These are phyloP conservation scores for Acanthurus tractus DNA, from an alignment of 2,797 vertebrate genomes.

Conservation along the genomic window DNA sequence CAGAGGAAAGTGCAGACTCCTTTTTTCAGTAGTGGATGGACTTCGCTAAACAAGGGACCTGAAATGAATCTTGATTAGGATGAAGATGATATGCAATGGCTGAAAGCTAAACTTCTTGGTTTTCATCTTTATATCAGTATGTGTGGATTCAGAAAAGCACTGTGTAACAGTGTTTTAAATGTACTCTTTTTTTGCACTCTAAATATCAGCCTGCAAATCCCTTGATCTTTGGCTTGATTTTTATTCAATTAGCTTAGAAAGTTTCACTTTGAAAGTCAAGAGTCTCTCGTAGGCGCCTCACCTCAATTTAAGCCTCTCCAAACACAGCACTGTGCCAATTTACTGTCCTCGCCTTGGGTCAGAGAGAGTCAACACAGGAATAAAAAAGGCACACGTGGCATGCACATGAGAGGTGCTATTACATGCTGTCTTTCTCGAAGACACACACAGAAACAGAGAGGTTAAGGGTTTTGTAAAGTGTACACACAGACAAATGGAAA, in stretches of 20 bases:
- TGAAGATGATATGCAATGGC: neutral
- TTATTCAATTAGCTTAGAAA: constrained; percentile 38
- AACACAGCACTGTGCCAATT: constrained; percentile 38
- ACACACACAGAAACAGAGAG: neutral
- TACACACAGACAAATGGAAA: neutral
- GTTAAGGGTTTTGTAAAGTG: neutral
- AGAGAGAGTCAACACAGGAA: constrained; percentile 27
- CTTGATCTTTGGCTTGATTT: constrained; percentile 29
- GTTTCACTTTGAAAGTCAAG: constrained; percentile 40
- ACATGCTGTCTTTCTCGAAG: neutral
- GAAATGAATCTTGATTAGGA: constrained; percentile 8
- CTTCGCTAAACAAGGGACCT: constrained; percentile 6
- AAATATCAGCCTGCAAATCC: constrained; percentile 28
- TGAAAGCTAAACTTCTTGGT: neutral
- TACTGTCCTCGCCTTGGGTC: constrained; percentile 54
- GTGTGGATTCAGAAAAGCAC: neutral
- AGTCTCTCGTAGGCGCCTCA: constrained; percentile 37
- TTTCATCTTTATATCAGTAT: constrained; percentile 7
- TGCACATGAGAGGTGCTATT: constrained; percentile 1
- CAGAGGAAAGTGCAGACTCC: neutral
- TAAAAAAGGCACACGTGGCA: constrained; percentile 4
- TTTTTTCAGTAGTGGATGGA: constrained; percentile 5
- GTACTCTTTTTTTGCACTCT: neutral
- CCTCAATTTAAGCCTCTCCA: constrained; percentile 48
- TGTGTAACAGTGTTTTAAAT: neutral